A percentile compares a stretch with the other conserved stretches of the same genome.
phyloP scores from a whole-genome alignment of 2,888 invertebrate genomes.

The Volucella zonaria region DNA sequence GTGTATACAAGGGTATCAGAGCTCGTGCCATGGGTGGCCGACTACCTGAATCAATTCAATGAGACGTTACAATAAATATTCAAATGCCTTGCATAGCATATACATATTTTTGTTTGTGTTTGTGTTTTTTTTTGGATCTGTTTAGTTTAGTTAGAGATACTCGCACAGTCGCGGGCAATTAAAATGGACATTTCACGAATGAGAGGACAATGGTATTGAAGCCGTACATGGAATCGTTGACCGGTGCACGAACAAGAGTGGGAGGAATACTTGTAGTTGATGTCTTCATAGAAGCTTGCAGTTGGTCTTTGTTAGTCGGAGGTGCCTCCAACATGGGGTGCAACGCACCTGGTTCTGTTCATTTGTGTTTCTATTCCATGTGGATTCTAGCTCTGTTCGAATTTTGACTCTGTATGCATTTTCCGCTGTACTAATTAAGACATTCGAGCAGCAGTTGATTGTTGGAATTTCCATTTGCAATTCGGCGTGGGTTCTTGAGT shows the following conservation, averaged over 20 bases:
- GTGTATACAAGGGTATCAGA: slow-evolving; percentile 77
- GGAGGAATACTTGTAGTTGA: slow-evolving; percentile 62
- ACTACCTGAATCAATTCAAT: slow-evolving; percentile 73
- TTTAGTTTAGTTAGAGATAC: slow-evolving; percentile 18
- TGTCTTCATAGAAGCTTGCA: slow-evolving; percentile 58
- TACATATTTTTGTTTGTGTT: neutral
- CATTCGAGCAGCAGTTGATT: slow-evolving; percentile 60
- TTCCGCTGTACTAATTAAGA: slow-evolving; percentile 67
- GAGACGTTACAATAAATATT: slow-evolving; percentile 70
- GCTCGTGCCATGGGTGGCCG: slow-evolving; percentile 76
- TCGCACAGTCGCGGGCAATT: slow-evolving; percentile 52
- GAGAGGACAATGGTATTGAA: slow-evolving; percentile 57
- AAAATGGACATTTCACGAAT: slow-evolving; percentile 58
- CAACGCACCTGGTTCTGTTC: slow-evolving; percentile 64
- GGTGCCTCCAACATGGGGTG: slow-evolving; percentile 30
- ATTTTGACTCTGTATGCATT: slow-evolving; percentile 16
- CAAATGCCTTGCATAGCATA: slow-evolving; percentile 4
- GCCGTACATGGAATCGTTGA: slow-evolving; percentile 44
- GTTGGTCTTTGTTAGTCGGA: slow-evolving; percentile 8
- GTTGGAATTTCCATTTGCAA: slow-evolving; percentile 61
- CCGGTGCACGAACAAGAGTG: slow-evolving; percentile 18
- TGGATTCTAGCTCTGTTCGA: slow-evolving; percentile 24
- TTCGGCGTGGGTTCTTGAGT: slow-evolving; percentile 10
- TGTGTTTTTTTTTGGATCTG: slow-evolving; percentile 15
- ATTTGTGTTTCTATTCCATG: slow-evolving; percentile 28